phyloP scores from a whole-genome alignment of 1,140 invertebrate species.

The Hetaerina americana region DNA sequence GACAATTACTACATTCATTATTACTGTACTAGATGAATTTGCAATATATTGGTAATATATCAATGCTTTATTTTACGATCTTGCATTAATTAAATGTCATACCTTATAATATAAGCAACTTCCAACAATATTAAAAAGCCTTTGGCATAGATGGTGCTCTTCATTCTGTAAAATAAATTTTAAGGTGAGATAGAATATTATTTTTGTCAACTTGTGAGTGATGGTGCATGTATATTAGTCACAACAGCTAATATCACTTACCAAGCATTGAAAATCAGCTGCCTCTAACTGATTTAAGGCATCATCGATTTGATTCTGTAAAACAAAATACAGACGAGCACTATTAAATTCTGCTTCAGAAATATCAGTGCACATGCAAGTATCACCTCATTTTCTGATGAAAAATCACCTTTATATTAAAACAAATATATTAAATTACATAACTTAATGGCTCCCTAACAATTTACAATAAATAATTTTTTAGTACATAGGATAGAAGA shows the following conservation, averaged over 20 bases:
- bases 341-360: background rate
- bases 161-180: slow-evolving; percentile 43
- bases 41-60: no score
- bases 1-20: no score
- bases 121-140: slow-evolving; percentile 60
- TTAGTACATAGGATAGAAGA: no score
- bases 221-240: no score
- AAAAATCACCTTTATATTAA: no score
- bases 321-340: slow-evolving; percentile 6
- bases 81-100: slow-evolving; percentile 4
- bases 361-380: no score
- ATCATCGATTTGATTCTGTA: slow-evolving; percentile 56
- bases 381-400: no score
- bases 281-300: slow-evolving; percentile 66
- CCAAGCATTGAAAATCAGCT: slow-evolving; percentile 69
- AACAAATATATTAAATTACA: no score
- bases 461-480: no score
- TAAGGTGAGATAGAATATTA: background rate
- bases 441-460: no score
- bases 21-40: no score
- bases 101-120: slow-evolving; percentile 38
- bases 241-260: slow-evolving; percentile 25
- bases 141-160: slow-evolving; percentile 60
- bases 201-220: background rate
- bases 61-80: no score